Conservation (phyloP, 2,888 invertebrate species). For the Drosophila neonasuta region DNA sequence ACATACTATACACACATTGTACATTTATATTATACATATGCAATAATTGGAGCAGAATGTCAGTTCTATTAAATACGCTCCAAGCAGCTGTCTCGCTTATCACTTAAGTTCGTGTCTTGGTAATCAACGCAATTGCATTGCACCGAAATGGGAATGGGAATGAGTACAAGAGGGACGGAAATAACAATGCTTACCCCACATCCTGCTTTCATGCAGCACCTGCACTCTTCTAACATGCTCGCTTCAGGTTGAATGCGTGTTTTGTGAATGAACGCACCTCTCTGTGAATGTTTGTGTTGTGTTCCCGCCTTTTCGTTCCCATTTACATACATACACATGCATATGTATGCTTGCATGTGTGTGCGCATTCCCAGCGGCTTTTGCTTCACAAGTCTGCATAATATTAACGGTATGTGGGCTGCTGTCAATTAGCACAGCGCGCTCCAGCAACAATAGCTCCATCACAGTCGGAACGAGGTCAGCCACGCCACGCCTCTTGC, state of each 20-base stretch:
- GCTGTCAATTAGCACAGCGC: constrained; percentile 26
- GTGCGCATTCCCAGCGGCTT: constrained; percentile 9
- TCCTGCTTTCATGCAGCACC: background rate
- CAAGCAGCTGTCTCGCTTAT: background rate
- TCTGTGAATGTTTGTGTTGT: background rate
- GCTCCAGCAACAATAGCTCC: constrained; percentile 2
- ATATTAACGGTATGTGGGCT: constrained; percentile 17
- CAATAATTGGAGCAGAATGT: background rate
- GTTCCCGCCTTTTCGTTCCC: constrained; percentile 2
- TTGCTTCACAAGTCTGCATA: background rate
- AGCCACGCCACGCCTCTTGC: background rate
- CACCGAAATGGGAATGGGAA: background rate
- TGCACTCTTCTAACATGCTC: background rate
- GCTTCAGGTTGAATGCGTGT: constrained; percentile 15
- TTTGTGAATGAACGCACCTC: constrained; percentile 17
- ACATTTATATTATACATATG: background rate
- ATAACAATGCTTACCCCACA: constrained; percentile 15
- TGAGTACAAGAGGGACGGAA: constrained; percentile 7
- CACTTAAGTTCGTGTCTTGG: too few relatives aligned
- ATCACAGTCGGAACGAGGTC: constrained; percentile 25
- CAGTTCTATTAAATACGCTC: background rate
- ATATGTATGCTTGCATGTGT: too few relatives aligned
- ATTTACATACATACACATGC: background rate
- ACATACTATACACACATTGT: background rate
- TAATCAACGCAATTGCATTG: constrained; percentile 11